A percentile compares a stretch with the other conserved stretches of the same genome.
These are phyloP conservation scores for Sebastes matsubarae DNA, from an alignment of 2,797 vertebrate species.

Conservation along the genomic window DNA sequence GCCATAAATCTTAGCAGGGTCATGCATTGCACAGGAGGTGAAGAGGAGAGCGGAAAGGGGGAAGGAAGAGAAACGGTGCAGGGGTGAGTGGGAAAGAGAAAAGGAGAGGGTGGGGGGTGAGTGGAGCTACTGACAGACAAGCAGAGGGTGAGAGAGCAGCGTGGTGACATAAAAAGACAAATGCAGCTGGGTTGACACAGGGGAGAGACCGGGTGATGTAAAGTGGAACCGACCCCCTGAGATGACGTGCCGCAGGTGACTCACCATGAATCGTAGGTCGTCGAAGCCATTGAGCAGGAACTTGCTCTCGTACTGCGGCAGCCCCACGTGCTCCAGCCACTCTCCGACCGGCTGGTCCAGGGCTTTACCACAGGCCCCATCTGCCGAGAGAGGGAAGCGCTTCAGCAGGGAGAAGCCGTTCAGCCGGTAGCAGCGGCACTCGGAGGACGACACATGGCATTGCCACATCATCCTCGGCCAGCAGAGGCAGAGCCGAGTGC, in stretches of 20 bases:
- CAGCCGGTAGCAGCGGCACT: constrained; percentile 99
- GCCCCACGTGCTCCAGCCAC: constrained; percentile 96
- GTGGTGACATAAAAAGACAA: constrained; percentile 56
- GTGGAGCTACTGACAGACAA: constrained; percentile 33
- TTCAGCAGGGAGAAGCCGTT: constrained; percentile 95
- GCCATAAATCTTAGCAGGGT: constrained; percentile 65
- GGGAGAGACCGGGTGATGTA: constrained; percentile 46
- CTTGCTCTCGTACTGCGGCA: constrained; percentile 98
- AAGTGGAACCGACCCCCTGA: constrained; percentile 58
- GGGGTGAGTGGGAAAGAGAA: constrained; percentile 23
- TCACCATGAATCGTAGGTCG: constrained; percentile 98
- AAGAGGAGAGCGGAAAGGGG: constrained; percentile 26
- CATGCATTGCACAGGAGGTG: constrained; percentile 60
- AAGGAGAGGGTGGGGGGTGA: background rate
- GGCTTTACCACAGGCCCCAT: constrained; percentile 83
- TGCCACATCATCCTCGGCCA: constrained; percentile 98
- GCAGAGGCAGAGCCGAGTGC: constrained; percentile 83
- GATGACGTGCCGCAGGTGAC: constrained; percentile 77
- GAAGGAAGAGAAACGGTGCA: constrained; percentile 14
- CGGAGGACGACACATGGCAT: constrained; percentile 98
- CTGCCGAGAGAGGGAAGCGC: constrained; percentile 96
- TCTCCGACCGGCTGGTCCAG: constrained; percentile 97
- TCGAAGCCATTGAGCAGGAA: constrained; percentile 98
- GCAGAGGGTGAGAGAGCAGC: constrained; percentile 38
- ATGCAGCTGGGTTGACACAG: constrained; percentile 39